Percentiles rank a stretch among this genome's conserved stretches.
Evolutionary conservation across 2,797 vertebrate species (phyloP).

Genomic region (Siniperca undulata): DNA sequence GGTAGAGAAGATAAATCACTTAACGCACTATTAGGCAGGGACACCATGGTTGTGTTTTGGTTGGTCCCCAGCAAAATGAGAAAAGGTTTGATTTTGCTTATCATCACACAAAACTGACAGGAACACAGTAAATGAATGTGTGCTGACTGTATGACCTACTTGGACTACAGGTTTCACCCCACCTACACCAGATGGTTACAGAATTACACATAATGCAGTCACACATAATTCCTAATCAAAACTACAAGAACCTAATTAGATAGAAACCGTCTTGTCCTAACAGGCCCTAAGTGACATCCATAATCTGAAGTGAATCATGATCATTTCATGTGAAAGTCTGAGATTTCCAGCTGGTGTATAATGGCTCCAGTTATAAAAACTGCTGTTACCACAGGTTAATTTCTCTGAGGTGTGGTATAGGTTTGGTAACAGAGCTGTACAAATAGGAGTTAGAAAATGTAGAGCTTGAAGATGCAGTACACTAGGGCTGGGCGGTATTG

Average conservation of each 20-base stretch:
- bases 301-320: neutral
- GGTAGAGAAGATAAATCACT: neutral
- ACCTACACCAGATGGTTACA: constrained; percentile 10
- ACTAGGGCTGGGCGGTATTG: neutral
- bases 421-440: neutral
- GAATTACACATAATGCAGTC: constrained; percentile 29
- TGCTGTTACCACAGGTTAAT: neutral
- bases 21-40: neutral
- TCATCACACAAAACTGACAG: neutral
- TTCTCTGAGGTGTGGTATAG: constrained; percentile 3
- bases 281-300: neutral
- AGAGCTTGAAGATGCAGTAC: neutral
- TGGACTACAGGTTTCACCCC: constrained; percentile 22
- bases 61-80: neutral
- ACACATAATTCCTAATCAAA: constrained; percentile 20
- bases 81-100: neutral
- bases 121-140: constrained; percentile 11
- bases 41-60: neutral
- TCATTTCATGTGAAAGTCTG: neutral
- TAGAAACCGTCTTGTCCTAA: neutral
- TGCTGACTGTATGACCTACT: constrained; percentile 9
- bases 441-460: neutral
- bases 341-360: neutral
- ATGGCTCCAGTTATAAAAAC: neutral
- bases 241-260: neutral